These are phyloP conservation scores for Bombus pascuorum DNA, from an alignment of 1,140 invertebrate species.

Conservation along the genomic window DNA sequence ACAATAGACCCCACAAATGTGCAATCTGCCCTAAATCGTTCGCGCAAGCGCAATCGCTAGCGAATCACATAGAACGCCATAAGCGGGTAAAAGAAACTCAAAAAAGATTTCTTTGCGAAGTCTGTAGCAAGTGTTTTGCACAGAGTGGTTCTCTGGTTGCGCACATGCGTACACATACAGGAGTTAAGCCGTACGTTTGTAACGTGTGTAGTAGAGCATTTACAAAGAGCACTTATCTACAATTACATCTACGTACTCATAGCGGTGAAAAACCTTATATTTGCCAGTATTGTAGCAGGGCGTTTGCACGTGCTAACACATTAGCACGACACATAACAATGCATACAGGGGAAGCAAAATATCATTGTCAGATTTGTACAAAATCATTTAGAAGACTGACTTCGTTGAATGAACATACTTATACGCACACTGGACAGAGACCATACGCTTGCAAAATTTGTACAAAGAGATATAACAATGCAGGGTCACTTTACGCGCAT, in stretches of 20 bases:
- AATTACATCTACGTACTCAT: slow-evolving; percentile 77
- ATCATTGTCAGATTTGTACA: slow-evolving; percentile 77
- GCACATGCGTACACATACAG: slow-evolving; percentile 79
- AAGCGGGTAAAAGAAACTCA: slow-evolving; percentile 75
- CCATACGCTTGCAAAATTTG: slow-evolving; percentile 82
- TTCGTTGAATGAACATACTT: slow-evolving; percentile 77
- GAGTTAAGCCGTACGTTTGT: slow-evolving; percentile 79
- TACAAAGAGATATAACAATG: slow-evolving; percentile 85
- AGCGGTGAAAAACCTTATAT: slow-evolving; percentile 82
- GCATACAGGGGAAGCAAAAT: slow-evolving; percentile 83
- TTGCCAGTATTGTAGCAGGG: slow-evolving; percentile 89
- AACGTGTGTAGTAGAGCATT: slow-evolving; percentile 80
- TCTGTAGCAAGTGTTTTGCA: slow-evolving; percentile 78
- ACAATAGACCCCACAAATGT: slow-evolving; percentile 74
- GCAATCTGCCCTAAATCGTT: slow-evolving; percentile 77
- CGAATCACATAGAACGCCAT: slow-evolving; percentile 77
- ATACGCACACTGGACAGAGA: slow-evolving; percentile 80
- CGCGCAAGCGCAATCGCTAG: slow-evolving; percentile 73
- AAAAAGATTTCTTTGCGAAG: slow-evolving; percentile 77
- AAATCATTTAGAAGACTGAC: slow-evolving; percentile 77
- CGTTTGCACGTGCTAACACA: slow-evolving; percentile 87
- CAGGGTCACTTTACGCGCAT: slow-evolving; percentile 77
- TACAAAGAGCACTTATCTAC: slow-evolving; percentile 80
- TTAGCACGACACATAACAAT: slow-evolving; percentile 93
- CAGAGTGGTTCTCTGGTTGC: slow-evolving; percentile 77